Evolutionary conservation across 2,888 invertebrate genomes (phyloP), one percentile per base, ranked within the genome.

Genomic region (Chymomyza caudatula): DNA sequence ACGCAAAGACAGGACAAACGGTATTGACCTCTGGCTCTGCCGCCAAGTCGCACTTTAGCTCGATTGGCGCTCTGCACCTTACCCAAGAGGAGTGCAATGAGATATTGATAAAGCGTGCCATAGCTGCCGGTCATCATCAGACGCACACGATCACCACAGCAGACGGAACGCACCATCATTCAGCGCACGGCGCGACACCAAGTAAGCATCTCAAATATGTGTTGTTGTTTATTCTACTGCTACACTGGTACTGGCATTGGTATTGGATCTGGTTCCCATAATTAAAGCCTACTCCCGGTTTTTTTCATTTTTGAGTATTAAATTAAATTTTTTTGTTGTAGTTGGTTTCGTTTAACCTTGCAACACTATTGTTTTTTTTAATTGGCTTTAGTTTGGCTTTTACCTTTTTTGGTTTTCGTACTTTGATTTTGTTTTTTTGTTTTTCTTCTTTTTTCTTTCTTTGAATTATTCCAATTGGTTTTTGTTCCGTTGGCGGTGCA

Each of bases 11-110:
- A 15, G 82, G 82, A 77, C 91, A 90, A 85, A 90, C 91, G 19
- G 89, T 91, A 71, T 78, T 91, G 67, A 90, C 90, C 60, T 76
- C 90, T 66, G 85, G 87, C 37, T 78, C 88, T 57, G 84, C 84
- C 67, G 86, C 88, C 61, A 90, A 90, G 72, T 90, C 90, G 72
- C 94, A 94, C 73, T 94, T 94, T 87, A 94, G 94, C 69, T 94
- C 94, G 3, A 91, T 94, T 60, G 95, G 95, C 53, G 94, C 94
- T 5, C 91, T 95, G 71, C 94, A 95, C 86, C 90, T 95, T 17
- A 95, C 94, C 0, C 94, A 94, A 1, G 95, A 95, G 88, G 94
- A 95, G 92, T 95, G 94, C 91, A 94, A 94, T 89, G 94, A 95
- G 90, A 94, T 95, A 71, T 90, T 95, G 74, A 94, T 95, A 93